These are phyloP conservation scores for Rhingia campestris DNA, from an alignment of 2,888 invertebrate genomes.

Conservation along the genomic window DNA sequence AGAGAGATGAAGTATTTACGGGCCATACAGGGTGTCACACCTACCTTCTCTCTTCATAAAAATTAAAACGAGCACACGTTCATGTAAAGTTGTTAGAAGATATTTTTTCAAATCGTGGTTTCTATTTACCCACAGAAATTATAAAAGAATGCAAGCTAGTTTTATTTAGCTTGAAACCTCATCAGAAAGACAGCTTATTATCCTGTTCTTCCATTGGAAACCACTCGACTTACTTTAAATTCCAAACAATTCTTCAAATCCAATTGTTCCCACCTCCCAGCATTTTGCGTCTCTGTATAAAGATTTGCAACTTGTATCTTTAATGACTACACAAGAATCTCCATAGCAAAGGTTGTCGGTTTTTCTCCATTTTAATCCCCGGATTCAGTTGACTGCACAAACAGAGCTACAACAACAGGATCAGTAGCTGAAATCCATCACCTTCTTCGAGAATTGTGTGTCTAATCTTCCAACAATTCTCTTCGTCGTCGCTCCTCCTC, in stretches of 20 bases:
- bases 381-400: slow-evolving; percentile 66
- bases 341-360: slow-evolving; percentile 1
- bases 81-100: too few species aligned
- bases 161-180: too few species aligned
- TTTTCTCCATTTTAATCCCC: slow-evolving; percentile 48
- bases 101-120: neutral
- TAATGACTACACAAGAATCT: slow-evolving; percentile 39
- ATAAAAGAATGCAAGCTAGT: too few species aligned
- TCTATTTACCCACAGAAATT: too few species aligned
- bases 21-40: too few species aligned
- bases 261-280: neutral
- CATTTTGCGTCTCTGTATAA: slow-evolving; percentile 9
- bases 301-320: slow-evolving; percentile 30
- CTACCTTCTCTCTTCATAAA: too few species aligned
- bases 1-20: too few species aligned
- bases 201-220: too few species aligned
- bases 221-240: slow-evolving; percentile 13
- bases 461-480: slow-evolving; percentile 65
- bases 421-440: slow-evolving; percentile 71
- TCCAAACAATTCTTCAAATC: neutral
- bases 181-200: too few species aligned
- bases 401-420: slow-evolving; percentile 67
- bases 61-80: too few species aligned
- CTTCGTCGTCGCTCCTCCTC: slow-evolving; percentile 8
- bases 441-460: slow-evolving; percentile 62